phyloP scores from a whole-genome alignment of 2,797 vertebrate species.

The Euthynnus affinis region DNA sequence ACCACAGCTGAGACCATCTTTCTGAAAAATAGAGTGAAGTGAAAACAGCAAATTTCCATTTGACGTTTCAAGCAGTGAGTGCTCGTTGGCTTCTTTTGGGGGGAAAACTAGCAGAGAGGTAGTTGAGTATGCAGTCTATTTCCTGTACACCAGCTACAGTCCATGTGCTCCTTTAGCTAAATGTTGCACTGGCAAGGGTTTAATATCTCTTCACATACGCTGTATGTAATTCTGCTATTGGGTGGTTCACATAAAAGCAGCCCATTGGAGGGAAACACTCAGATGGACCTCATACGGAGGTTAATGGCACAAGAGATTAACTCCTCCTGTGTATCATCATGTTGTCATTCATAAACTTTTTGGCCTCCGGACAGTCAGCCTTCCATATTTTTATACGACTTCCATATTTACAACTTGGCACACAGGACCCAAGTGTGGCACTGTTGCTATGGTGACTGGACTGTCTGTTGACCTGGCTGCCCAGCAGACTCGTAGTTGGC shows the following conservation, averaged over 20 bases:
- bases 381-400: constrained; percentile 26
- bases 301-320: background rate
- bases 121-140: background rate
- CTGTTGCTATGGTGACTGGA: constrained; percentile 68
- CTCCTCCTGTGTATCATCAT: background rate
- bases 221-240: background rate
- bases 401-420: constrained; percentile 65
- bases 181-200: too few species aligned
- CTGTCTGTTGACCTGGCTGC: constrained; percentile 70
- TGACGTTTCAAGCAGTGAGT: background rate
- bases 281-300: background rate
- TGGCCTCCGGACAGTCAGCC: background rate
- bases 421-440: constrained; percentile 24
- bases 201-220: too few species aligned
- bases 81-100: background rate
- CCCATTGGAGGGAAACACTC: constrained; percentile 1
- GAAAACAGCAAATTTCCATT: background rate
- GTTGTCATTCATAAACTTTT: constrained; percentile 2
- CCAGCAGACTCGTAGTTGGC: constrained; percentile 56
- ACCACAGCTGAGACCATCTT: background rate
- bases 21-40: background rate
- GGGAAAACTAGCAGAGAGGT: background rate
- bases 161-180: background rate
- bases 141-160: background rate
- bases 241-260: background rate